phyloP scores from a whole-genome alignment of 2,113 vertebrate species.

The Bubo blakistoni region DNA sequence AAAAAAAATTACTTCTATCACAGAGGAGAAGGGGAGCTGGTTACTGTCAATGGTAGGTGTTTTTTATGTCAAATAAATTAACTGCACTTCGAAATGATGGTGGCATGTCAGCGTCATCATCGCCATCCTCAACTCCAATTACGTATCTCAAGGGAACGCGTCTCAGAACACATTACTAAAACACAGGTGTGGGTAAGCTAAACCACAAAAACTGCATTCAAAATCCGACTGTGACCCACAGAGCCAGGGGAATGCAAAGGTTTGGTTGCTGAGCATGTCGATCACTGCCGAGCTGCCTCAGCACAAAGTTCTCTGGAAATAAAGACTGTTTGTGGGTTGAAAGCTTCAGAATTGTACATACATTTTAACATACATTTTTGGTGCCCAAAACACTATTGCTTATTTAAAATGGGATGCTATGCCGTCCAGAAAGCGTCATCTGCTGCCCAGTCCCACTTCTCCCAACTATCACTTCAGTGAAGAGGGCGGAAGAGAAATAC shows the following conservation, averaged over 20 bases:
- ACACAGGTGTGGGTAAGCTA: not conserved
- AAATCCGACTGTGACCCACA: not conserved
- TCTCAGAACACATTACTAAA: not conserved
- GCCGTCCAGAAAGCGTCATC: not conserved
- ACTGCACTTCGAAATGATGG: not conserved
- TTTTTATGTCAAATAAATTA: conserved; percentile 26
- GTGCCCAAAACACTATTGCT: not conserved
- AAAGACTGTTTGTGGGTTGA: not conserved
- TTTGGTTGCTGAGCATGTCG: not conserved
- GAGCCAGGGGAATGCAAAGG: rapidly evolving
- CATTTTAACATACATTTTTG: rapidly evolving
- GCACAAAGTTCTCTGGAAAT: not conserved
- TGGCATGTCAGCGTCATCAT: not conserved
- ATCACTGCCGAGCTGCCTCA: not conserved
- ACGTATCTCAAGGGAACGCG: not conserved
- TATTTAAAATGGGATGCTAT: not conserved
- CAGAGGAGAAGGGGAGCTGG: not conserved
- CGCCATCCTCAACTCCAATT: not conserved
- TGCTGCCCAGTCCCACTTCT: not conserved
- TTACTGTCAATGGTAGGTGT: not conserved
- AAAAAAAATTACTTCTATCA: not conserved
- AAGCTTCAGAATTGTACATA: not conserved
- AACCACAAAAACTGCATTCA: not conserved
- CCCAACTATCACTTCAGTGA: not conserved
- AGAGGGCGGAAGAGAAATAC: not conserved